Base-by-base conservation (phyloP, 2,888 invertebrate species). In the Augiades crinisus region DNA sequence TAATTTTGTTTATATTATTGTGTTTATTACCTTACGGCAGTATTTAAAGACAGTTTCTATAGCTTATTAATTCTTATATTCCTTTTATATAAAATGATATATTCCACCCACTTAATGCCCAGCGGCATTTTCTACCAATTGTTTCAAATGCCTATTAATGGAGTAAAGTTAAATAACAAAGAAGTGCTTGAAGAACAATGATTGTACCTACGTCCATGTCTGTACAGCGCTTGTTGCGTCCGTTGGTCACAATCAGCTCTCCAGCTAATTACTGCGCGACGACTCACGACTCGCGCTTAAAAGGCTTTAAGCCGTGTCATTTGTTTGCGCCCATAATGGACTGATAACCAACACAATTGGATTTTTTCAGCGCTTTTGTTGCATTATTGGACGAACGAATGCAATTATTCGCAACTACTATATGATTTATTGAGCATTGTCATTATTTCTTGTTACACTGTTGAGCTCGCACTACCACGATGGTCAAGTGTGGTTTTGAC, bases 231-330 rank as follows among this genome's bases (percentile, higher is more conserved):
- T 65, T 68, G 59, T 40, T 62, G 61, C 68, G 70, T 67, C 66
- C 73, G 71, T 63, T 70, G 71, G 62, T 63, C 69, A 75, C 80
- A 79, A 78, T 78, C 76, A 75, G 72, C 72, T 67, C 63, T 47
- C 59, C 63, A 62, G 81, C 79, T 88, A 87, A 88, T 88, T 88
- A 86, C 82, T 74, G 55, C 67, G 61, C 77, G 78, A 75, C 71
- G 76, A 75, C 80, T 86, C 88, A 88, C 88, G 88, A 87, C 78
- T 84, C 75, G 68, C 74, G 69, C 73, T 81, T 87, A 82, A 87
- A 88, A 86, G 81, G 83, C 78, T 84, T 85, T 81, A 85, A 85
- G 77, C 77, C 71, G 75, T 70, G 75, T 81, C 85, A 84, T 86
- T 86, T 83, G 79, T 83, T 82, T 71, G 71, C 64, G 61, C 60